Conservation (phyloP, 2,797 vertebrate genomes). For the Manis pentadactyla region DNA sequence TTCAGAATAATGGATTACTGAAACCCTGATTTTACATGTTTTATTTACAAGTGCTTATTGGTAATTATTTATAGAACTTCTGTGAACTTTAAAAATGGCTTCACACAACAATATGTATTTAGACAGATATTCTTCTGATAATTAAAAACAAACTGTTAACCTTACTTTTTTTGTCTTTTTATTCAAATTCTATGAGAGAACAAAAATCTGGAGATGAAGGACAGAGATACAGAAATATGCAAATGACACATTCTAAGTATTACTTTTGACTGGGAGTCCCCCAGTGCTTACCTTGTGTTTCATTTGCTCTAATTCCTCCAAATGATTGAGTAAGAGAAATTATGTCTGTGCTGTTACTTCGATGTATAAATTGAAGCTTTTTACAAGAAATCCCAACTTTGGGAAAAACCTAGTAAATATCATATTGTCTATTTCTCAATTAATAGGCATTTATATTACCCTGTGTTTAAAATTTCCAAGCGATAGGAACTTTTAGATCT, state of each 20-base stretch:
- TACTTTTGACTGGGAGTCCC: background rate
- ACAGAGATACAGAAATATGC: background rate
- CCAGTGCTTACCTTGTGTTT: background rate
- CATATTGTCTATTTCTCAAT: conserved; percentile 14
- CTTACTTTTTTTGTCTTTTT: background rate
- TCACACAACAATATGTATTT: background rate
- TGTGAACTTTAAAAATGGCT: conserved; percentile 2
- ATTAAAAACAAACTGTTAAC: background rate
- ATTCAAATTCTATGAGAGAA: background rate
- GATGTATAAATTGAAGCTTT: background rate
- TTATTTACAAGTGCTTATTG: conserved; percentile 1
- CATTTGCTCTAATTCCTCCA: background rate
- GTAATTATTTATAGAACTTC: background rate
- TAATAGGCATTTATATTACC: background rate
- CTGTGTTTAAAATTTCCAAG: background rate
- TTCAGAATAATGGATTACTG: conserved; percentile 26
- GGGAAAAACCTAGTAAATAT: conserved; percentile 8
- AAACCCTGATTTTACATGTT: conserved; percentile 22
- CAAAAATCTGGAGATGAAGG: background rate
- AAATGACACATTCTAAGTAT: background rate
- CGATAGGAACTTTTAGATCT: background rate
- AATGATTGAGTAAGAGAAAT: background rate
- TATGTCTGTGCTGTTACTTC: background rate
- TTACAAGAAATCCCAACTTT: background rate
- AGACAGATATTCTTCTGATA: background rate